Evolutionary conservation across 2,797 vertebrate genomes (phyloP), one percentile per base, ranked within the genome.

Genomic region (Cephalopachus bancanus): DNA sequence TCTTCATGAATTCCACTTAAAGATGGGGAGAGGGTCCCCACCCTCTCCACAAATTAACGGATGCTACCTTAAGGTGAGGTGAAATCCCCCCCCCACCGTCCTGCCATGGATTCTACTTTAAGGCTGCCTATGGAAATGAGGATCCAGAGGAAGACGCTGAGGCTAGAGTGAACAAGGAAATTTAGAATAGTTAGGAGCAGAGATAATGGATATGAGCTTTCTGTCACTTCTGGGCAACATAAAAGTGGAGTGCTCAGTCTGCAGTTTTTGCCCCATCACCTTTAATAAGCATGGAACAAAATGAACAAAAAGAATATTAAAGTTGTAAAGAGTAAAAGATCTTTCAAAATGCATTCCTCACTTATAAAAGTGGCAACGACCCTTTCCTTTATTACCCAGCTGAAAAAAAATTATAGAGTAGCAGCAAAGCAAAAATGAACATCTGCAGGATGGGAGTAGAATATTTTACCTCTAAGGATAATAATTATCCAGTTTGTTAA

Each of bases 131-230:
- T 10, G 33, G 11, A 53, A 53, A 5, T 10, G 22, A 65, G 22
- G 59, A n/a, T 4, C 5, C 24, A 24, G 37, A 76, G 49, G 83
- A 30, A 17, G 19, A 19, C 12, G 15, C 9, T 0, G 0, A 14
- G 26, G 49, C 53, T 60, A 26, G 3, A 1, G 3, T 33, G 10
- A 16, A 10, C 49, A 28, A 10, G 33, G 4, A 28, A 1, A 2
- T 2, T 51, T 3, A 7, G 28, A 16, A 4, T 0, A 24, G n/a
- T 15, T 6, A 26, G 22, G 0, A 16, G 71, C 16, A 2, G 22
- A 60, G 71, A 26, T 20, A 26, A 57, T 3, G 28, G 72, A 1
- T 7, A 9, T 15, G 28, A 6, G 71, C 7, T 17, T 62, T 15
- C 51, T 37, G 75, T 55, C 4, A 4, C 60, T 22, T 37, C 28